Percentiles rank a stretch among this genome's conserved stretches.
These are phyloP conservation scores for Netelia fuscicornis DNA, from an alignment of 2,888 invertebrate species.

Conservation along the genomic window DNA sequence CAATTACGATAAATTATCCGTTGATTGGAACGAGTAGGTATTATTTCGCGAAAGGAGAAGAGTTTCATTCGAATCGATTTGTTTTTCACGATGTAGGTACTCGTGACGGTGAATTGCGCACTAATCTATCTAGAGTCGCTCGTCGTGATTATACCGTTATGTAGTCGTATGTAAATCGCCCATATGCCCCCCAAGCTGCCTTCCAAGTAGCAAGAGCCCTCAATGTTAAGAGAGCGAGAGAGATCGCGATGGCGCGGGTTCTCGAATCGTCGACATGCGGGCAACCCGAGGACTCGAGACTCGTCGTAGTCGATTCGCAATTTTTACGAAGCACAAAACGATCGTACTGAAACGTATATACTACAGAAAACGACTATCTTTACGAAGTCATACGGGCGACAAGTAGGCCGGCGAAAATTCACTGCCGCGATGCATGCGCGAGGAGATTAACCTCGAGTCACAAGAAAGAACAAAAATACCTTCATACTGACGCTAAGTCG, in stretches of 20 bases:
- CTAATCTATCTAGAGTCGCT: conserved; percentile 41
- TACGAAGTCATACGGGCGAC: conserved; percentile 82
- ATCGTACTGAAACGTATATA: conserved; percentile 42
- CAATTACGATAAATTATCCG: background rate
- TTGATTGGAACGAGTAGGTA: background rate
- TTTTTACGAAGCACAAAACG: conserved; percentile 69
- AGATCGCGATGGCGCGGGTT: conserved; percentile 72
- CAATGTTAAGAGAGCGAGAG: conserved; percentile 47
- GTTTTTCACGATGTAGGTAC: background rate
- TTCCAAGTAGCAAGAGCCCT: conserved; percentile 74
- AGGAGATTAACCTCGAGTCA: conserved; percentile 63
- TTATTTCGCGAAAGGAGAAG: background rate
- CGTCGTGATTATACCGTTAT: conserved; percentile 73
- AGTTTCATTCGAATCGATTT: background rate
- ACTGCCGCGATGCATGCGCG: conserved; percentile 72
- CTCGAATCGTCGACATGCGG: conserved; percentile 78
- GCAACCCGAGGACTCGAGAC: conserved; percentile 72
- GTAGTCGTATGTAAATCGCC: conserved; percentile 83
- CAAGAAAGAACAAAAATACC: conserved; percentile 29
- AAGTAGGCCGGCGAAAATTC: conserved; percentile 83
- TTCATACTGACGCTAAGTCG: background rate
- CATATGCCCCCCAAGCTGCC: conserved; percentile 81
- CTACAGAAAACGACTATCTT: conserved; percentile 78
- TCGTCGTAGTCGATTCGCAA: conserved; percentile 60
- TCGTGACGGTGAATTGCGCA: conserved; percentile 66